phyloP scores from a whole-genome alignment of 2,888 invertebrate genomes.

The Drosophila anomelani region DNA sequence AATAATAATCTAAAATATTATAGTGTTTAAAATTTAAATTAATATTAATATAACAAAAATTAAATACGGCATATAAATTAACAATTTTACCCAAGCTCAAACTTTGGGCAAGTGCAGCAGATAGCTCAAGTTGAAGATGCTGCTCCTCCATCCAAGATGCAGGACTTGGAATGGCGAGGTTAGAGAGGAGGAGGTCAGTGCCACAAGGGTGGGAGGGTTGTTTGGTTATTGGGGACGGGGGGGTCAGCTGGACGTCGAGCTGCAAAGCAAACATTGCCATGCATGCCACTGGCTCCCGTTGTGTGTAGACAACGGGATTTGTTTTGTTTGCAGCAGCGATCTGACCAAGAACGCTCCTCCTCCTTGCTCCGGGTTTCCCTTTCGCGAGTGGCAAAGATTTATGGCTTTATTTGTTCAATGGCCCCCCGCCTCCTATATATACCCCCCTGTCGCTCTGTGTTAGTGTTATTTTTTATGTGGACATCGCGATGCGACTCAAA shows the following conservation, averaged over 20 bases:
- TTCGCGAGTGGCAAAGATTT: slow-evolving; percentile 65
- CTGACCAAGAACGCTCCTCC: slow-evolving; percentile 43
- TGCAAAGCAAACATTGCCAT: slow-evolving; percentile 62
- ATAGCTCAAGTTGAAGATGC: slow-evolving; percentile 51
- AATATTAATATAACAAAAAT: not conserved
- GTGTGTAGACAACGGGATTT: slow-evolving; percentile 73
- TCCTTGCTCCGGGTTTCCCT: not conserved
- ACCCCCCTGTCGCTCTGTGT: slow-evolving; percentile 3
- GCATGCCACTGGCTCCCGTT: slow-evolving; percentile 63
- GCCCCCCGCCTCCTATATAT: slow-evolving; percentile 14
- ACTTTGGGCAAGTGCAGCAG: slow-evolving; percentile 12
- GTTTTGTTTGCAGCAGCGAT: slow-evolving; percentile 71
- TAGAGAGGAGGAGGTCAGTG: not conserved
- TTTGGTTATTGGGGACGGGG: not conserved
- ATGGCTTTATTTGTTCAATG: slow-evolving; percentile 77
- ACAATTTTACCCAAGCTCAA: not conserved
- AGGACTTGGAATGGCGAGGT: slow-evolving; percentile 9
- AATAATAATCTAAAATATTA: too few relatives aligned
- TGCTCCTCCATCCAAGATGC: slow-evolving; percentile 23
- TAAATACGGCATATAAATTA: not conserved
- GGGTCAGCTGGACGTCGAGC: slow-evolving; percentile 11
- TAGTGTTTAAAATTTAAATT: not conserved
- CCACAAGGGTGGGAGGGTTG: not conserved
- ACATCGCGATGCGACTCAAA: slow-evolving; percentile 45
- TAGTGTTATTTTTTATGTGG: slow-evolving; percentile 56